Base-by-base conservation (phyloP, 2,113 vertebrate genomes). In the Salminus brasiliensis region DNA sequence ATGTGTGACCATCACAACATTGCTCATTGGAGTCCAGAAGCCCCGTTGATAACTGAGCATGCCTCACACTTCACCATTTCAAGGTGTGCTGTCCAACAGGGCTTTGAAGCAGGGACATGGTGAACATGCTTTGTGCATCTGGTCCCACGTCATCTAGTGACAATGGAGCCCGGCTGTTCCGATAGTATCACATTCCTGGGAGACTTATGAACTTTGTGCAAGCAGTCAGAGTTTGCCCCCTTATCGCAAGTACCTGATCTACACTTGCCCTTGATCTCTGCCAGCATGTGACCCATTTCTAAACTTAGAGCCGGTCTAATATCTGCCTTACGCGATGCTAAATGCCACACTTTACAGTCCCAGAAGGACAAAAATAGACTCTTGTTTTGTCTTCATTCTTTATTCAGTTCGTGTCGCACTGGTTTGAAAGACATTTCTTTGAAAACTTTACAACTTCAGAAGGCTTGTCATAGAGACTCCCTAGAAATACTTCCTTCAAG, bases 161-260 rank as follows among this genome's bases (percentile, higher is more conserved):
- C 73, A 79, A 80, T 80, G 49, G 72, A 67, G 63, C 70, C 70
- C 45, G 72, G 53, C 73, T 68, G 75, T 84, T 74, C 71, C 75
- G 74, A 84, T 84, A 81, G 83, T 69, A 80, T 83, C 72, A 65
- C 78, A 80, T 83, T 83, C 77, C 82, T 76, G 55, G 67, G 66
- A 75, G 81, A 80, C 66, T 74, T 79, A 75, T 79, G 72, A 80
- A 83, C 71, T 82, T 82, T 71, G 63, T 52, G 62, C 41, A 67
- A 70, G 53, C 63, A 60, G 66, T 53, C 7, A 59, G 59, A 76
- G 29, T 80, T 68, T 57, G 84, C 71, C 57, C 43, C 53, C 72
- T 77, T 53, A 70, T 79, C 74, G 70, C 57, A 80, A 81, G 57
- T 59, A 45, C 62, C 45, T 74, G 41, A 79, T 79, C 60, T 67